A percentile compares a stretch with the other conserved stretches of the same genome.
phyloP scores from a whole-genome alignment of 2,888 invertebrate species.

The Hyposoter dolosus region DNA sequence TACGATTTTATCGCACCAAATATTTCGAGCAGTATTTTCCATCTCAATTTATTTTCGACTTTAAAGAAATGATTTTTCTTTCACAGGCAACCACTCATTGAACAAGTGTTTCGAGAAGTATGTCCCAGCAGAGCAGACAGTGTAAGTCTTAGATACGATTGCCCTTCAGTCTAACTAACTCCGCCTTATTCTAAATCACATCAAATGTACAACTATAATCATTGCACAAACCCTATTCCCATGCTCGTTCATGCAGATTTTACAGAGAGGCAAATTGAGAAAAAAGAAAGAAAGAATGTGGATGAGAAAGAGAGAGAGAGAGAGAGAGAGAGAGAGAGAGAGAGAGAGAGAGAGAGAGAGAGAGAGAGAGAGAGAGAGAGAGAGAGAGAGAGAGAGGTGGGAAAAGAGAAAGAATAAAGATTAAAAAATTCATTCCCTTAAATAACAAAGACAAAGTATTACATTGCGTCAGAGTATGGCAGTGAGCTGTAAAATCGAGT shows the following conservation, averaged over 20 bases:
- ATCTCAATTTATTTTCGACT: constrained; percentile 1
- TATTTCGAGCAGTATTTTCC: neutral
- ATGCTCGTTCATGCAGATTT: constrained; percentile 77
- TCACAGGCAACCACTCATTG: constrained; percentile 91
- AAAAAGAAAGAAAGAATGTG: constrained; percentile 22
- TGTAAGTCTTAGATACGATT: constrained; percentile 86
- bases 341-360: constrained; percentile 24
- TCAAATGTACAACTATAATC: constrained; percentile 81
- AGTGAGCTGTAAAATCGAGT: constrained; percentile 50
- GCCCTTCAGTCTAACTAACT: constrained; percentile 81
- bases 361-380: neutral
- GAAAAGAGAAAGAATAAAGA: constrained; percentile 22
- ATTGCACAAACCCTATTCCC: constrained; percentile 77
- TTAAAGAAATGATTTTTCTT: constrained; percentile 70
- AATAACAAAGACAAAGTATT: constrained; percentile 56
- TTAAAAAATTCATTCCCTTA: constrained; percentile 44
- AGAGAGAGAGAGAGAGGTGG: constrained; percentile 14
- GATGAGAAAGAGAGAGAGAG: constrained; percentile 25
- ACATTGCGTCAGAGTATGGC: constrained; percentile 46
- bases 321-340: neutral
- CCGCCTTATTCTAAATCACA: constrained; percentile 79
- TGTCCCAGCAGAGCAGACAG: constrained; percentile 91
- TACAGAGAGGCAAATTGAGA: constrained; percentile 66
- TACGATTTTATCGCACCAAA: neutral
- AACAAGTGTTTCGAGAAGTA: constrained; percentile 92